Conservation (phyloP, 2,797 vertebrate genomes). For the Gallinago solitaria region DNA sequence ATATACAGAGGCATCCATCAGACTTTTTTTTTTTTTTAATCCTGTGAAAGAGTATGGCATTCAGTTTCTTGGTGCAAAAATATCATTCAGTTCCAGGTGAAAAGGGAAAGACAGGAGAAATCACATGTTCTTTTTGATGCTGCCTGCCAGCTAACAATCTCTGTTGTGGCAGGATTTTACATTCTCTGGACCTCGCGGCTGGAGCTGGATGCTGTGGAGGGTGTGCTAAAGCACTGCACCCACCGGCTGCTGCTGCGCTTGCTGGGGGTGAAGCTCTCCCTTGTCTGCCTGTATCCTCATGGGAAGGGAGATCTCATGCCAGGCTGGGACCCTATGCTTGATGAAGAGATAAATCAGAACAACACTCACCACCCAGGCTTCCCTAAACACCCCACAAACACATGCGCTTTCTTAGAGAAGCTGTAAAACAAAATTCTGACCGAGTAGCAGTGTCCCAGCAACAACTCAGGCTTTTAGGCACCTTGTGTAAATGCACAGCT, state of each 20-base stretch:
- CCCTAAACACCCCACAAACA: background rate
- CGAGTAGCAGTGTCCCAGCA: accelerated
- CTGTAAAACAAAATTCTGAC: background rate
- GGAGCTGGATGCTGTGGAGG: background rate
- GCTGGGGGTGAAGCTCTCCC: background rate
- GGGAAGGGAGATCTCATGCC: background rate
- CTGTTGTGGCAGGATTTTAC: background rate
- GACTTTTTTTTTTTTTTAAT: background rate
- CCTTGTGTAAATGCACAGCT: background rate
- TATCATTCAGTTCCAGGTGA: background rate
- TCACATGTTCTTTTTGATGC: background rate
- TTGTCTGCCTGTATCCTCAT: background rate
- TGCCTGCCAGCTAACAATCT: background rate
- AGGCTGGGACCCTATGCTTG: background rate
- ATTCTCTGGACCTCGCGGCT: background rate
- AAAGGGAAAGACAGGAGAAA: background rate
- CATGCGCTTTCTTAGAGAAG: background rate
- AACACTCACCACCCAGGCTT: background rate
- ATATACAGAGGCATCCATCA: background rate
- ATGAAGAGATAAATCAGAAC: background rate
- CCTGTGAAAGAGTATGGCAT: background rate
- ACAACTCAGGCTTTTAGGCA: background rate
- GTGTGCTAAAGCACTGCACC: background rate
- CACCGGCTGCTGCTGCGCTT: accelerated
- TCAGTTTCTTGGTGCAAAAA: background rate